phyloP scores from a whole-genome alignment of 2,797 vertebrate genomes.

The Taeniopygia guttata region DNA sequence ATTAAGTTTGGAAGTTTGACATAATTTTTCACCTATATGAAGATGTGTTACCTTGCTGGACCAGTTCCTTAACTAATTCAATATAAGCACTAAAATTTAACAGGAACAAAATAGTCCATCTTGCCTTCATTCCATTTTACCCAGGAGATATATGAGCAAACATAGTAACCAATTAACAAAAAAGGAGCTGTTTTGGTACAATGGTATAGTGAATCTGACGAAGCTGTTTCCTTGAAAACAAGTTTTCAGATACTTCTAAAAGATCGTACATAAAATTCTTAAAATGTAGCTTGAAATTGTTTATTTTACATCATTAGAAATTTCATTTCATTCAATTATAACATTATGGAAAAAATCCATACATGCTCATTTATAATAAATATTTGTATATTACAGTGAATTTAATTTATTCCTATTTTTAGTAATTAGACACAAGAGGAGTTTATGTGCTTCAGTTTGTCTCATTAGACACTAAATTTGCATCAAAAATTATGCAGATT shows the following conservation, averaged over 20 bases:
- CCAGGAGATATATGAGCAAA: slow-evolving; percentile 45
- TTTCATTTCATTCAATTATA: slow-evolving; percentile 35
- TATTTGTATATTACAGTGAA: slow-evolving; percentile 37
- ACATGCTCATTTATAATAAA: slow-evolving; percentile 7
- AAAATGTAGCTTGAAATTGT: slow-evolving; percentile 7
- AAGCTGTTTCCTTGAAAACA: not conserved
- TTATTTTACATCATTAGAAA: slow-evolving; percentile 33
- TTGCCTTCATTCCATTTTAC: slow-evolving; percentile 82
- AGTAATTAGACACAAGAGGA: slow-evolving; percentile 37
- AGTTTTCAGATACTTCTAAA: not conserved
- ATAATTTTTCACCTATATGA: slow-evolving; percentile 49
- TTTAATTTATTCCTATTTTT: slow-evolving; percentile 7
- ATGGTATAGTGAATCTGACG: not conserved
- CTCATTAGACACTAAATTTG: slow-evolving; percentile 43
- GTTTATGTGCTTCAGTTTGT: slow-evolving; percentile 29
- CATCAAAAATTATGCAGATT: slow-evolving; percentile 56
- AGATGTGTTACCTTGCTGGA: slow-evolving; percentile 61
- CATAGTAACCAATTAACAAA: not conserved
- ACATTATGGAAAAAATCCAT: slow-evolving; percentile 15
- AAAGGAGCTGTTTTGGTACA: not conserved
- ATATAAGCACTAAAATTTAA: slow-evolving; percentile 49
- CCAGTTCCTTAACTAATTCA: slow-evolving; percentile 47
- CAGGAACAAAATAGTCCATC: slow-evolving; percentile 74
- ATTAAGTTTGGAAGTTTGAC: slow-evolving; percentile 35
- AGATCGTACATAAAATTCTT: not conserved